These are phyloP conservation scores for Rhodeus uyekii DNA, from an alignment of 2,797 vertebrate genomes.

Conservation along the genomic window DNA sequence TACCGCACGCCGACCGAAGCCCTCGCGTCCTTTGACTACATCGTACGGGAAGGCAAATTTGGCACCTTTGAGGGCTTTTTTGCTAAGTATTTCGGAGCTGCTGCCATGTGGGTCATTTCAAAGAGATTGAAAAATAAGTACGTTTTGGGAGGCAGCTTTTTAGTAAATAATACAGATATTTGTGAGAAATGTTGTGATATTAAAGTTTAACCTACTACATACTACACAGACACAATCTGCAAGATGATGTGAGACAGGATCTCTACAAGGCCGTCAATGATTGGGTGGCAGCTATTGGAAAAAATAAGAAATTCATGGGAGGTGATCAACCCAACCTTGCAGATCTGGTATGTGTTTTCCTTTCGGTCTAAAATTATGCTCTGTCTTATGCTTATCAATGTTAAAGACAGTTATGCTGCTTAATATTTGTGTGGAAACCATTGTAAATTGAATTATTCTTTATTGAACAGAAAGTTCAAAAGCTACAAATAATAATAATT, in stretches of 20 bases:
- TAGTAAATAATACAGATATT: not conserved
- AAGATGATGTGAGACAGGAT: conserved; percentile 89
- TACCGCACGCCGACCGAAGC: conserved; percentile 89
- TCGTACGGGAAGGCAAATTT: conserved; percentile 94
- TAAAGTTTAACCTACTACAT: not conserved
- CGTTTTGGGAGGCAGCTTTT: conserved; percentile 25
- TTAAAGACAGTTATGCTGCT: not conserved
- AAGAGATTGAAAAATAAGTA: conserved; percentile 92
- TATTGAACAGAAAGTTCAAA: not conserved
- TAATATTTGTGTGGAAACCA: not conserved
- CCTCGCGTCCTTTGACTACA: conserved; percentile 95
- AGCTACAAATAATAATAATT: not conserved
- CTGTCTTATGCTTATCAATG: not conserved
- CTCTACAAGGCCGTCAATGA: conserved; percentile 90
- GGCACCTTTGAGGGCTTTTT: conserved; percentile 85
- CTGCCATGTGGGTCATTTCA: conserved; percentile 91
- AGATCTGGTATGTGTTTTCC: conserved; percentile 84
- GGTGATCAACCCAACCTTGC: conserved; percentile 91
- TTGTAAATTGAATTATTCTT: not conserved
- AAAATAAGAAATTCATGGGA: conserved; percentile 90
- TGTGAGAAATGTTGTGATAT: not conserved
- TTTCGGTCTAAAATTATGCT: not conserved
- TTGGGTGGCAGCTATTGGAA: conserved; percentile 91
- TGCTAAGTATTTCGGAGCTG: conserved; percentile 94
- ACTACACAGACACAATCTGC: conserved; percentile 84